Evolutionary conservation across 2,797 vertebrate species (phyloP).

Genomic region (Acipenser oxyrinchus): DNA sequence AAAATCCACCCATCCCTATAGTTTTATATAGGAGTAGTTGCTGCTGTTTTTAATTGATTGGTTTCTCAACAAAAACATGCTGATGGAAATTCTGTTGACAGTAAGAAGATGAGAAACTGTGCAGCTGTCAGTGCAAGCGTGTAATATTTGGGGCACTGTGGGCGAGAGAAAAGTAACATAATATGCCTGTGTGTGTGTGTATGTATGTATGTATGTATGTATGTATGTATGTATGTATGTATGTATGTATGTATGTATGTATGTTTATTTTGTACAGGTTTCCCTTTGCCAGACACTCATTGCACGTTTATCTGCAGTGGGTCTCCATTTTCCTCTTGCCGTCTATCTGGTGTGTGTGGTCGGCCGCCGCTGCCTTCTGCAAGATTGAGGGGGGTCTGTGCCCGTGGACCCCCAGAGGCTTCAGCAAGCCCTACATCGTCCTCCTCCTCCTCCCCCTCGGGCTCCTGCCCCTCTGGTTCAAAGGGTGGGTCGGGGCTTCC

Average conservation of each 20-base stretch:
- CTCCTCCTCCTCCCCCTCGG: constrained; percentile 49
- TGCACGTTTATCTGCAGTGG: constrained; percentile 62
- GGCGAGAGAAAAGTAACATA: no score
- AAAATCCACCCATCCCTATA: no score
- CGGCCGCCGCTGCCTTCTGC: constrained; percentile 32
- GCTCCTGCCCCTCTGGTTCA: constrained; percentile 27
- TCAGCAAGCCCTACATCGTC: constrained; percentile 43
- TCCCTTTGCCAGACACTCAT: constrained; percentile 46
- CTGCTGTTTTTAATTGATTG: constrained; percentile 8
- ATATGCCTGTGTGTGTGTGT: constrained; percentile 23
- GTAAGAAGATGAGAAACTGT: neutral
- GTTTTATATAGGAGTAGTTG: no score
- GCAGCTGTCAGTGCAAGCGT: constrained; percentile 5
- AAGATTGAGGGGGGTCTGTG: constrained; percentile 36
- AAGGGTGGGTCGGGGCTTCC: constrained; percentile 41
- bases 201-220: constrained; percentile 36
- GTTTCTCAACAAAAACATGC: neutral
- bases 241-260: constrained; percentile 15
- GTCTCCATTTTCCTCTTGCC: constrained; percentile 52
- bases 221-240: constrained; percentile 21
- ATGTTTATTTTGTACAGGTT: constrained; percentile 35
- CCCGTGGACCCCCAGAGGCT: constrained; percentile 42
- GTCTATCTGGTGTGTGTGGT: constrained; percentile 37
- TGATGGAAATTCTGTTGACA: neutral
- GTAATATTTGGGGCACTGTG: constrained; percentile 10